Base-by-base conservation (phyloP, 2,797 vertebrate genomes). In the Crax fasciolata region DNA sequence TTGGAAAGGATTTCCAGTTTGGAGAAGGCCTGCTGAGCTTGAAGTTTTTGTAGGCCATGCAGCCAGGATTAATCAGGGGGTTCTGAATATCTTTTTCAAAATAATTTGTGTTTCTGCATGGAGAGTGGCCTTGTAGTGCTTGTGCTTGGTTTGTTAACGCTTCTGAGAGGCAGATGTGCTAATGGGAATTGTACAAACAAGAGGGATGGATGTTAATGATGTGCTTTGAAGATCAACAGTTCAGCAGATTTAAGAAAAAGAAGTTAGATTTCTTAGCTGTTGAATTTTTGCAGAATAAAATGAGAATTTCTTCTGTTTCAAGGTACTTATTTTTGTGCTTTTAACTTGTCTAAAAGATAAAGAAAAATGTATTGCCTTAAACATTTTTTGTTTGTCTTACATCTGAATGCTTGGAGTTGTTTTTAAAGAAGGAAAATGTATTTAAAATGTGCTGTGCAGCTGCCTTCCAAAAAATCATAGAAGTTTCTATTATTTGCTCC, bases 291-390 rank as follows among this genome's bases (percentile, higher is more conserved):
- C 54, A 32, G 23, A 62, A n/a, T 18, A 88, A 74, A 39, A 27
- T 28, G 39, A 68, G 75, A 0, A 1, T 49, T 95, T 70, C 28
- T 83, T 83, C 35, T 80, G 48, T 62, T 82, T 13, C 11, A 48
- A 80, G n/a, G n/a, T 89, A 76, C 28, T 21, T 48, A 52, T 78
- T 84, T 65, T 6, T 6, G 5, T 72, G 32, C 32, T 43, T 89
- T 92, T 72, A 61, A 49, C 24, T 82, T 84, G 17, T 43, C 23
- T 89, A 54, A 70, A 81, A 89, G 28, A 30, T 82, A 35, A 73
- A 61, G 19, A 75, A 81, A 84, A 76, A 82, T 27, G 10, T 41
- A 6, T 78, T 90, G 55, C 17, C 24, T 61, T 84, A 81, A 51
- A 75, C 13, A 43, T 57, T 23, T 81, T 72, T 71, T 18, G 32